Evolutionary conservation across 2,113 vertebrate genomes (phyloP), one percentile per base, ranked within the genome.

Genomic region (Peromyscus californicus): DNA sequence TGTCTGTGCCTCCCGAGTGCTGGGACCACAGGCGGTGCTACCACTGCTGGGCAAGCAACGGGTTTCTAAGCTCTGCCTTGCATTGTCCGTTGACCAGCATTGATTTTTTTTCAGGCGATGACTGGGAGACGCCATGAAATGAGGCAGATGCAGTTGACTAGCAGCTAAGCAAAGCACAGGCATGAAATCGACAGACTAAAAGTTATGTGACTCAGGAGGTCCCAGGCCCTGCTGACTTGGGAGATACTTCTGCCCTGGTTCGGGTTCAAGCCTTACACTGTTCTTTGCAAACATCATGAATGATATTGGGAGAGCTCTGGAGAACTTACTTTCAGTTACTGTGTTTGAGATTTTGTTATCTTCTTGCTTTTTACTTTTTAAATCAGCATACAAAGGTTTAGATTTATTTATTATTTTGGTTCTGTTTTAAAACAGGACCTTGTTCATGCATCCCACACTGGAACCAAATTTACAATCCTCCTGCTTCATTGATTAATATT

Each of bases 1-100:
- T 36, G 33, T 16, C 33, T 70, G 15, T 36, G 33, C 33, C 33
- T n/a, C 7, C 16, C 36, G n/a, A 9, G 36, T 72, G 7, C 70
- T 72, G 70, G 36, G 36, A 9, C n/a, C 21, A 72, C n/a, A 72
- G 70, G 70, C 1, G 7, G 69, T 0, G 7, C 17, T 7, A 72
- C 7, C 70, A 19, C 70, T n/a, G 36, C 36, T 21, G 36, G 70
- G 36, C n/a, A 8, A 72, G 70, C n/a, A n/a, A 72, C 4, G 36
- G 70, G 70, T 72, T n/a, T 84, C 72, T 74, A 89, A 95, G 21
- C 24, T 78, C 19, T 94, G 84, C 88, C 21, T 86, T 80, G 42
- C 39, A 69, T 42, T 63, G 76, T 63, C 45, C 48, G 7, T 80
- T 95, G 86, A 91, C 17, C 33, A 89, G 93, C 51, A 9, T 63